These are phyloP conservation scores for Trichonephila inaurata DNA, from an alignment of 1,140 invertebrate genomes.

Conservation along the genomic window DNA sequence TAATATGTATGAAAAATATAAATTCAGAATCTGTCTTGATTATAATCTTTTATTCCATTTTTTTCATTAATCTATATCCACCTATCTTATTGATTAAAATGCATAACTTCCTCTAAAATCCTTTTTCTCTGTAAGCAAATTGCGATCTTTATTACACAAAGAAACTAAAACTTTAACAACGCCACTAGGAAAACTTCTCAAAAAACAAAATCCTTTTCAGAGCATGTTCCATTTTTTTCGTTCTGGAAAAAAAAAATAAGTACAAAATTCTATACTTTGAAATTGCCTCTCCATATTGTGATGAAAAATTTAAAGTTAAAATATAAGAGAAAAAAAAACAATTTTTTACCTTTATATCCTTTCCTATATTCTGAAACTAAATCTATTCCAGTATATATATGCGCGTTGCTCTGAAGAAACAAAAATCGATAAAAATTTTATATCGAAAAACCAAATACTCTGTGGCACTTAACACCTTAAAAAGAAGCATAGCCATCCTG, in stretches of 20 bases:
- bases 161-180: neutral
- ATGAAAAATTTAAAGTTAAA: neutral
- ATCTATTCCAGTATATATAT: neutral
- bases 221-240: neutral
- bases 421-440: constrained; percentile 37
- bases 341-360: too few species aligned
- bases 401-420: neutral
- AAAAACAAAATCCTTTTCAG: neutral
- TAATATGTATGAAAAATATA: too few species aligned
- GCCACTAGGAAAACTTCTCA: neutral
- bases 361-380: neutral
- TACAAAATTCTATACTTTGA: neutral
- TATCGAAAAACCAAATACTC: constrained; percentile 15
- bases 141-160: neutral
- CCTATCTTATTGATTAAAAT: too few species aligned
- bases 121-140: neutral
- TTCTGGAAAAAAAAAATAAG: neutral
- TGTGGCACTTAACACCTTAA: neutral
- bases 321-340: too few species aligned
- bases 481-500: neutral
- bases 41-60: too few species aligned
- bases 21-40: too few species aligned
- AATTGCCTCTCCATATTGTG: neutral
- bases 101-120: neutral
- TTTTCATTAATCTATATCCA: too few species aligned